Evolutionary conservation across 2,888 invertebrate genomes (phyloP).

Genomic region (Spicauda simplicius): DNA sequence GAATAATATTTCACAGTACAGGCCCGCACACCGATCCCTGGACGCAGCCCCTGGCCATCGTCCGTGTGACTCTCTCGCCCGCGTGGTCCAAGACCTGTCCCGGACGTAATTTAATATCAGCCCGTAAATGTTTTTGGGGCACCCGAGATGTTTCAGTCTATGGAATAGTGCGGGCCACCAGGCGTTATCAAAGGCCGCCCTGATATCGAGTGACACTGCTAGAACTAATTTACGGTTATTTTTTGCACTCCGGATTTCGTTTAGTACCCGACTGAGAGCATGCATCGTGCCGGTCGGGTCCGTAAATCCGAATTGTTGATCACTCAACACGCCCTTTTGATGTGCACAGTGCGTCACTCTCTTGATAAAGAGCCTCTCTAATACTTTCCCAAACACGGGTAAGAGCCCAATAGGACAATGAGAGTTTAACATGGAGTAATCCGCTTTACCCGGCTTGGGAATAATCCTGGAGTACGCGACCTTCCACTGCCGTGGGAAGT

Average conservation of each 20-base stretch:
- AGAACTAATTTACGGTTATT: conserved; percentile 2
- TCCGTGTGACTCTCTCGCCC: neutral
- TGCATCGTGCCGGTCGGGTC: conserved; percentile 30
- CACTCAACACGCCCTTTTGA: neutral
- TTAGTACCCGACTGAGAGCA: conserved; percentile 34
- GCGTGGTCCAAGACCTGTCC: neutral
- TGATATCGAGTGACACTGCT: conserved; percentile 38
- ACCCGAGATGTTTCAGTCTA: conserved; percentile 16
- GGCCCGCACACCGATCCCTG: conserved; percentile 4
- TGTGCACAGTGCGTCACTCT: no score
- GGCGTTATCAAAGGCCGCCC: no score
- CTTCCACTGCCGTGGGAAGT: neutral
- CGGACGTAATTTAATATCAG: neutral
- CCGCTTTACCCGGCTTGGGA: no score
- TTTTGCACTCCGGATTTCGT: conserved; percentile 14
- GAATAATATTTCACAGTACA: neutral
- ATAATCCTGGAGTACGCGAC: no score
- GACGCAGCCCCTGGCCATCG: neutral
- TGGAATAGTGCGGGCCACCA: no score
- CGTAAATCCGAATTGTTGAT: conserved; percentile 39
- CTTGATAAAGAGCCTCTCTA: no score
- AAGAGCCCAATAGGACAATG: no score
- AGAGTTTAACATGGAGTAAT: no score
- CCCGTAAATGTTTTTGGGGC: neutral
- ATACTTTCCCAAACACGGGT: no score